phyloP scores from a whole-genome alignment of 2,113 vertebrate species.

The Carassius gibelio region DNA sequence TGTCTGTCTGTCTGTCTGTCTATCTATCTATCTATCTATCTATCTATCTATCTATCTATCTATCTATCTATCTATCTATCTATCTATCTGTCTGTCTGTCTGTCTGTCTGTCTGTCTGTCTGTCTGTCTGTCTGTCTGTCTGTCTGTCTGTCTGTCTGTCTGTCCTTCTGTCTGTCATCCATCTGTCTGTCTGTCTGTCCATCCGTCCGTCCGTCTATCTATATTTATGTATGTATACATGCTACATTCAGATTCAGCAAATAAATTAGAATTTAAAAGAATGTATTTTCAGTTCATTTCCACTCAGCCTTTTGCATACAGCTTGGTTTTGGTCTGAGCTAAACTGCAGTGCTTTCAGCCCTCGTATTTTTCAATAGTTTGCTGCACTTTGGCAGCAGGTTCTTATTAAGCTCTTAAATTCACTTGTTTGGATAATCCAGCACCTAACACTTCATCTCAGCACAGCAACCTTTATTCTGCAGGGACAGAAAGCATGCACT shows the following conservation, averaged over 20 bases:
- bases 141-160: background rate
- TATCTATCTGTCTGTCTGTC: background rate
- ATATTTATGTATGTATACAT: background rate
- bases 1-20: background rate
- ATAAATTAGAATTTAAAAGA: background rate
- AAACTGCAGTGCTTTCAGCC: background rate
- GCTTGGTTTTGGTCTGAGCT: background rate
- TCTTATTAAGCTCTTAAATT: constrained; percentile 21
- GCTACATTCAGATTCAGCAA: background rate
- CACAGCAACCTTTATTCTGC: constrained; percentile 8
- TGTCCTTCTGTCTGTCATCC: background rate
- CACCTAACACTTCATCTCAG: background rate
- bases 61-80: background rate
- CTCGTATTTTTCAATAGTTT: background rate
- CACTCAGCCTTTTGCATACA: background rate
- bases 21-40: background rate
- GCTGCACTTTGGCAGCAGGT: constrained; percentile 10
- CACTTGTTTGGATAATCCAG: constrained; percentile 6
- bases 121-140: background rate
- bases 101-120: background rate
- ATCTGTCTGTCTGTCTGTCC: background rate
- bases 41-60: background rate
- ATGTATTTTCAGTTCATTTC: background rate
- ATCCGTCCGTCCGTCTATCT: background rate
- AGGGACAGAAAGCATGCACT: background rate